These are phyloP conservation scores for Epinephelus moara DNA, from an alignment of 2,113 vertebrate genomes.

Conservation along the genomic window DNA sequence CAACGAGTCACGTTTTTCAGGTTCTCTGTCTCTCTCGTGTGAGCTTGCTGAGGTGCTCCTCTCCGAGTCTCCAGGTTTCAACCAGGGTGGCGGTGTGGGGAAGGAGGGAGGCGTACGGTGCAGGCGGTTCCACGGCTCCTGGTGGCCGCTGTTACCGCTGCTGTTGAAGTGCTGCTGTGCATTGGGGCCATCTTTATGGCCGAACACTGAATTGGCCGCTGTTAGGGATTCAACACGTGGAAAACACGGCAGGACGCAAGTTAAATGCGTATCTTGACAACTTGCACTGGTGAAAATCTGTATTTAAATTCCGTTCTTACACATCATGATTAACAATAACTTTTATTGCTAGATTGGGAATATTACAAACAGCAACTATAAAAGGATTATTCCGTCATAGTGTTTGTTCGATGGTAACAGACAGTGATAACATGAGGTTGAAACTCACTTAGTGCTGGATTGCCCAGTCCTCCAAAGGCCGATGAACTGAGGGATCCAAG, in stretches of 20 bases:
- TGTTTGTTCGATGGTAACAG: not conserved
- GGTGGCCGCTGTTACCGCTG: constrained; percentile 89
- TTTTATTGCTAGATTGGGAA: not conserved
- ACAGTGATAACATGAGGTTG: constrained; percentile 35
- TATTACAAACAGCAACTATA: not conserved
- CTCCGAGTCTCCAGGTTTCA: constrained; percentile 96
- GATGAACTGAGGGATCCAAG: constrained; percentile 93
- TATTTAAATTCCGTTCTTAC: not conserved
- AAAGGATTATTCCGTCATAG: not conserved
- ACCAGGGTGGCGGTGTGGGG: constrained; percentile 98
- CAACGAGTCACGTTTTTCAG: constrained; percentile 94
- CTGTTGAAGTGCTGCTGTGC: constrained; percentile 94
- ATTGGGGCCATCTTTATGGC: constrained; percentile 95
- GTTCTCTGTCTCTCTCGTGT: constrained; percentile 93
- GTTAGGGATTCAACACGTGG: constrained; percentile 85
- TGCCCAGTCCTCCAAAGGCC: constrained; percentile 97
- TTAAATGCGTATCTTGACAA: constrained; percentile 66
- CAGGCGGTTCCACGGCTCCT: constrained; percentile 98
- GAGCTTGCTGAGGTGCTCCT: constrained; percentile 93
- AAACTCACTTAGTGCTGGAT: constrained; percentile 97
- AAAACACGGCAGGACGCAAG: constrained; percentile 66
- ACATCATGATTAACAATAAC: not conserved
- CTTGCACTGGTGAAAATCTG: not conserved
- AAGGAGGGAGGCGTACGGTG: constrained; percentile 98
- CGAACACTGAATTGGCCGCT: constrained; percentile 96